These are phyloP conservation scores for Emys orbicularis DNA, from an alignment of 2,797 vertebrate genomes.

Conservation along the genomic window DNA sequence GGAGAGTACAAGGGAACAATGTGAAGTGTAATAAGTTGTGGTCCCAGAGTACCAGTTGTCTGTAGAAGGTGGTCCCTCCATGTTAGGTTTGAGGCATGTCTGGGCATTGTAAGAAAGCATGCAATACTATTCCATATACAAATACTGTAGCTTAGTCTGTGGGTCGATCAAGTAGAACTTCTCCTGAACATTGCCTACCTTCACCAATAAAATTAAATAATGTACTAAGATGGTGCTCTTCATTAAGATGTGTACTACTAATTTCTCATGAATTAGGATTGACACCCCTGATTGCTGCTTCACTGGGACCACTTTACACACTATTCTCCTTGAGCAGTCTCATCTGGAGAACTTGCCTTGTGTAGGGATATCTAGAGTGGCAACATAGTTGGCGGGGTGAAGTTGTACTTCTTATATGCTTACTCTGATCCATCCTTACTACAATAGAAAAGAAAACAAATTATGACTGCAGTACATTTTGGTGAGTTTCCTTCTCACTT, in stretches of 20 bases:
- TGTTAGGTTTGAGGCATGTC: neutral
- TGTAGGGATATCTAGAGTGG: neutral
- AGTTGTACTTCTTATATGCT: neutral
- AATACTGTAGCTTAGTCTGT: neutral
- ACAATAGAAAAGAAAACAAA: neutral
- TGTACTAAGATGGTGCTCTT: neutral
- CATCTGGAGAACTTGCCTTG: neutral
- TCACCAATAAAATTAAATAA: neutral
- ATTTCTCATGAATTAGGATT: neutral
- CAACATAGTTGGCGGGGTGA: neutral
- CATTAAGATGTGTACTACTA: neutral
- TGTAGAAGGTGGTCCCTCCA: neutral
- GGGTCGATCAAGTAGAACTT: neutral
- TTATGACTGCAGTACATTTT: neutral
- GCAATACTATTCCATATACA: neutral
- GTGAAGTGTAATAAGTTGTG: neutral
- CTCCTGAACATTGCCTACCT: neutral
- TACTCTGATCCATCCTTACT: neutral
- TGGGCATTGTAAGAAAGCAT: neutral
- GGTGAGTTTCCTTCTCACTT: neutral
- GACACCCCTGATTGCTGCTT: neutral
- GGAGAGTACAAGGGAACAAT: neutral
- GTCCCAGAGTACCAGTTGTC: neutral
- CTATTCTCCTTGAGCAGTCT: neutral
- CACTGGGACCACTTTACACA: neutral